Evolutionary conservation across 2,888 invertebrate species (phyloP).

Genomic region (Plebejus argus): DNA sequence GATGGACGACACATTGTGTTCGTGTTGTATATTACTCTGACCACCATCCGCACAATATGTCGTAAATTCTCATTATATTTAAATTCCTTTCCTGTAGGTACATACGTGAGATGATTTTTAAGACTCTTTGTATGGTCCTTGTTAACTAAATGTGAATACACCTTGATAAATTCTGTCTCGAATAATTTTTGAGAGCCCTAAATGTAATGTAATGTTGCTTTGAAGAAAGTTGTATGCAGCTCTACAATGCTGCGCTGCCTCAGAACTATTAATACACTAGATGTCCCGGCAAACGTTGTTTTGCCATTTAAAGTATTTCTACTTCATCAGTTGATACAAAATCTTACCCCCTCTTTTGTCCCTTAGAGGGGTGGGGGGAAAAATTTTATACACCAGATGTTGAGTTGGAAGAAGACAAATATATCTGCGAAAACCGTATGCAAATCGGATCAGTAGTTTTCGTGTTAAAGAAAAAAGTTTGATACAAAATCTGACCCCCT

Average conservation of each 20-base stretch:
- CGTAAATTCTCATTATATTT: conserved; percentile 47
- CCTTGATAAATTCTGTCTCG: not conserved
- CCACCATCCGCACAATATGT: conserved; percentile 46
- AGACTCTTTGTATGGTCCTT: not conserved
- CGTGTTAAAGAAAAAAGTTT: too few relatives aligned
- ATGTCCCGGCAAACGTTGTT: too few relatives aligned
- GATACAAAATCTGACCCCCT: too few relatives aligned
- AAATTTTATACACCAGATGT: too few relatives aligned
- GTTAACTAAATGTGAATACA: not conserved
- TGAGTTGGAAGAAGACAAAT: too few relatives aligned
- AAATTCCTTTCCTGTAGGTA: conserved; percentile 27
- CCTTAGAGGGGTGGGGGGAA: too few relatives aligned
- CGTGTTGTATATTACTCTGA: conserved; percentile 34
- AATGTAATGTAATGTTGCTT: not conserved
- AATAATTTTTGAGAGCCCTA: not conserved
- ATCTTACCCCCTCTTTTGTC: too few relatives aligned
- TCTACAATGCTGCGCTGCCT: too few relatives aligned
- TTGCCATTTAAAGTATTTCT: too few relatives aligned
- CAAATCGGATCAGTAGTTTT: too few relatives aligned
- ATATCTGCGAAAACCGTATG: too few relatives aligned
- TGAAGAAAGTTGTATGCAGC: not conserved
- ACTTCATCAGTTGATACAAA: too few relatives aligned
- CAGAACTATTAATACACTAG: not conserved
- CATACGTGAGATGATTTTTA: not conserved
- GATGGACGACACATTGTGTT: conserved; percentile 25